Base-by-base conservation (phyloP, 2,113 vertebrate species). In the Planiliza haematocheilus region DNA sequence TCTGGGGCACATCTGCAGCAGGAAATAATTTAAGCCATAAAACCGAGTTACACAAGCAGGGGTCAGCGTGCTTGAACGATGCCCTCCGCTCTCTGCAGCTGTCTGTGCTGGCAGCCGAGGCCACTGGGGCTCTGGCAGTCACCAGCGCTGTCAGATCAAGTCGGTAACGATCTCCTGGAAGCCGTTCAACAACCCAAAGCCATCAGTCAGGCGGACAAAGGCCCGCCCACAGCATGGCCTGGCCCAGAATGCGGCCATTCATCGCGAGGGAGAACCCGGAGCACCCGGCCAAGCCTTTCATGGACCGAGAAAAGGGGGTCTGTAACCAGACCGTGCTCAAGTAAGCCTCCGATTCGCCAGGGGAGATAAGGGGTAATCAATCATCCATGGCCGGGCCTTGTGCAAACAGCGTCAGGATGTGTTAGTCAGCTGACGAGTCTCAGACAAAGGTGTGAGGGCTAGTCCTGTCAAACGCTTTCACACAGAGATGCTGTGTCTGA, bases 141-240 rank as follows among this genome's bases (percentile, higher is more conserved):
- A 41, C 50, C 70, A 38, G 38, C 53, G 7, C 87, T 79, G 82
- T 86, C 89, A 84, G 64, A 83, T 79, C 77, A 64, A 82, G 84
- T 89, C 80, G 52, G 80, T 87, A 89, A 84, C 78, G 73, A 91
- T 81, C 77, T 74, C 71, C 74, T 89, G 89, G 86, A 86, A 84
- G 61, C 81, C 20, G 81, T 52, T 88, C 90, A 87, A 77, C 81
- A 59, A 83, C 79, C 84, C 81, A 51, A 57, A 85, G 82, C 73
- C 85, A 86, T 91, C 90, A 64, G 85, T 90, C 90, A 87, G 58
- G 10, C 4, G 42, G 39, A 90, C 88, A 91, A 88, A 90, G 79
- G 65, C 74, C 61, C 57, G 77, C 85, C 86, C 85, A 74, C 77
- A 80, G 84, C 66, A 70, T 49, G 77, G 74, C 45, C 74, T 76